phyloP scores from a whole-genome alignment of 2,113 vertebrate genomes.

The Chiloscyllium plagiosum region DNA sequence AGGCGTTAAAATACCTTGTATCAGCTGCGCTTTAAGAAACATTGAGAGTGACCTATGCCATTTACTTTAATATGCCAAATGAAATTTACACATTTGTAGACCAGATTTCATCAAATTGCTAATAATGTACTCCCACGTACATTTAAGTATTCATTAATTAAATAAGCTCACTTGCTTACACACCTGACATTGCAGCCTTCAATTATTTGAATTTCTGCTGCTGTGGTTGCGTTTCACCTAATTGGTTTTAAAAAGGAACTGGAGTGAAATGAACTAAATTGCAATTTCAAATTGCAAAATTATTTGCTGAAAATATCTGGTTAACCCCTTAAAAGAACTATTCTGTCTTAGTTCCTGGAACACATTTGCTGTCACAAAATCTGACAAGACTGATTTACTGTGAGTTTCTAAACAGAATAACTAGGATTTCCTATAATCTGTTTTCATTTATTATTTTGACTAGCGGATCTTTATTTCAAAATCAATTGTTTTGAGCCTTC shows the following conservation, averaged over 20 bases:
- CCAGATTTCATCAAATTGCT: neutral
- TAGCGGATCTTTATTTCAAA: neutral
- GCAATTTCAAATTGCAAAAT: neutral
- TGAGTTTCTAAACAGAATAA: neutral
- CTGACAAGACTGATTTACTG: neutral
- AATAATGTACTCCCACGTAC: slow-evolving; percentile 20
- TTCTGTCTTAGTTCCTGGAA: neutral
- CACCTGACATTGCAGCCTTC: slow-evolving; percentile 21
- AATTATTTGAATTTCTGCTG: slow-evolving; percentile 3
- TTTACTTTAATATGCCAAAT: neutral
- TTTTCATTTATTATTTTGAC: neutral
- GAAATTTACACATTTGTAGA: neutral
- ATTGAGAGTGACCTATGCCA: neutral
- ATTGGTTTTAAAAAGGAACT: slow-evolving; percentile 22
- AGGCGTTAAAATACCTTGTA: neutral
- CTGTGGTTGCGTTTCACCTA: neutral
- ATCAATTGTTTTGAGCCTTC: neutral
- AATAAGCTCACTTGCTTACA: neutral
- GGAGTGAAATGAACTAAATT: slow-evolving; percentile 24
- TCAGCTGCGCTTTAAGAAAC: neutral
- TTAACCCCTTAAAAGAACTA: neutral
- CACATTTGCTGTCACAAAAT: neutral
- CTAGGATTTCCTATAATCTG: too few species aligned
- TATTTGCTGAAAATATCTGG: neutral
- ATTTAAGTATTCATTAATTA: slow-evolving; percentile 19